phyloP scores from a whole-genome alignment of 2,888 invertebrate species.

The Ornithoptera priamus region DNA sequence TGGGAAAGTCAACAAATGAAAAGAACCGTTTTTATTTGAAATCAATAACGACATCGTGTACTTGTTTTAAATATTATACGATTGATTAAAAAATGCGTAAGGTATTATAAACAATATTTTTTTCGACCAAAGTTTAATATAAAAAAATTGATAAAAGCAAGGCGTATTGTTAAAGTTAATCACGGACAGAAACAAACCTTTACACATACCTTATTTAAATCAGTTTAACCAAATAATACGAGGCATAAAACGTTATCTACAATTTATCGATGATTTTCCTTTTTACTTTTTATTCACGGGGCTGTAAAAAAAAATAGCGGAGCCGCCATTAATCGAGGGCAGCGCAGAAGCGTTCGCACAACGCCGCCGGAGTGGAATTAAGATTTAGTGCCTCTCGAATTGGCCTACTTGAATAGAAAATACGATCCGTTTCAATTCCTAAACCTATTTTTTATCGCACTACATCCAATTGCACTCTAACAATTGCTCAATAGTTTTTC shows the following conservation, averaged over 20 bases:
- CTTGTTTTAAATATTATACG: too few species aligned
- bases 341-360: conserved; percentile 25
- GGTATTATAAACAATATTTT: too few species aligned
- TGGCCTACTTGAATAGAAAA: conserved; percentile 47
- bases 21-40: too few species aligned
- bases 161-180: too few species aligned
- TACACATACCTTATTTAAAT: too few species aligned
- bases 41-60: too few species aligned
- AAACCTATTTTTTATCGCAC: conserved; percentile 42
- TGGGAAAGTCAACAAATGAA: too few species aligned
- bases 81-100: too few species aligned
- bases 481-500: conserved; percentile 37
- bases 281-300: conserved; percentile 26
- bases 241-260: background rate
- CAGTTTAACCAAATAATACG: background rate
- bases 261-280: conserved; percentile 1
- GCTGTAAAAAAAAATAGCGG: conserved; percentile 32
- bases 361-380: conserved; percentile 43
- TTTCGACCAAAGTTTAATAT: too few species aligned
- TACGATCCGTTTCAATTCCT: conserved; percentile 33
- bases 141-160: too few species aligned
- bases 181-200: too few species aligned
- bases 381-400: conserved; percentile 51
- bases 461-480: conserved; percentile 42
- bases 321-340: conserved; percentile 34